A percentile compares a stretch with the other conserved stretches of the same genome.
These are phyloP conservation scores for Myodes glareolus DNA, from an alignment of 2,113 vertebrate genomes.

Conservation along the genomic window DNA sequence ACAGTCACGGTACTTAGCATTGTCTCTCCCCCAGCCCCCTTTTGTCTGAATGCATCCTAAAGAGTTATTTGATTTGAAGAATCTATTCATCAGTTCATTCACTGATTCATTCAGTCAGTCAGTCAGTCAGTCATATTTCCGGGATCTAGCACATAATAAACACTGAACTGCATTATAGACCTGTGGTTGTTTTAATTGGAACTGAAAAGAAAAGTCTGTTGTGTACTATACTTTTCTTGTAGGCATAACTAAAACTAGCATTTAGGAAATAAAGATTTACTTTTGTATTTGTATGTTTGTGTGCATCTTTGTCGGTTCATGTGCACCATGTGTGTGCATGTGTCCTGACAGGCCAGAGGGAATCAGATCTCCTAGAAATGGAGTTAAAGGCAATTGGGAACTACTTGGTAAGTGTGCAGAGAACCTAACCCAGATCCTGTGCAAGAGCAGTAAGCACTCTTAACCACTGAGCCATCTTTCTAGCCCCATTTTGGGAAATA, in stretches of 20 bases:
- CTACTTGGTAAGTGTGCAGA: neutral
- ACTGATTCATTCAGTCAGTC: too few species aligned
- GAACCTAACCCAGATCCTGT: neutral
- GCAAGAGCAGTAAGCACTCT: too few species aligned
- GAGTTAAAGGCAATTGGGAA: neutral
- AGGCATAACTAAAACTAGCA: constrained; percentile 13
- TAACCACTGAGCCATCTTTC: neutral
- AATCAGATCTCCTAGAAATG: neutral
- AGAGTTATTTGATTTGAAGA: constrained; percentile 20
- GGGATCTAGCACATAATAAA: neutral
- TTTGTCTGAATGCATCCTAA: neutral
- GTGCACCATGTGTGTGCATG: neutral
- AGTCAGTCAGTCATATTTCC: neutral
- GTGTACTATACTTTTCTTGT: neutral
- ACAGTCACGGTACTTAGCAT: neutral
- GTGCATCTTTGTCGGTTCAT: neutral
- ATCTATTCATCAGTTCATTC: neutral
- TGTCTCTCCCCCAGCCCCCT: neutral
- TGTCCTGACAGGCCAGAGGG: neutral
- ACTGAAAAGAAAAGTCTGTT: constrained; percentile 6
- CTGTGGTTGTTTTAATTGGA: constrained; percentile 44
- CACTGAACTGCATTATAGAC: neutral
- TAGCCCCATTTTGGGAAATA: neutral
- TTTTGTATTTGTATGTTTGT: neutral
- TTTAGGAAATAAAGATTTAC: neutral